These are phyloP conservation scores for Sphecodes monilicornis DNA, from an alignment of 2,888 invertebrate genomes.

Conservation along the genomic window DNA sequence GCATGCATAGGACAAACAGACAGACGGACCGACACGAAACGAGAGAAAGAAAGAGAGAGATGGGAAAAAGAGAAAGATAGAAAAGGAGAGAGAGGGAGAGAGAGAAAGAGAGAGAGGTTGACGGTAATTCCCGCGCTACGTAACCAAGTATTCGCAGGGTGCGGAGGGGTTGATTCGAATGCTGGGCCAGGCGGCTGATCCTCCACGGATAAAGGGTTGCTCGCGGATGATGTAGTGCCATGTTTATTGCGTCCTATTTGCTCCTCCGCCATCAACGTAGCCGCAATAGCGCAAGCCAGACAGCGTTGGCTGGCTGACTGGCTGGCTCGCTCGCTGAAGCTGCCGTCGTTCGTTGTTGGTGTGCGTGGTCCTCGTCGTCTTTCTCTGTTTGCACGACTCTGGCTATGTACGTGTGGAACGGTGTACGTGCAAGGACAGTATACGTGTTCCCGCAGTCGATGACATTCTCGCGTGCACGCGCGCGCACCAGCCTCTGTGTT, in stretches of 20 bases:
- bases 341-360: not conserved
- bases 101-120: not conserved
- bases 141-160: conserved; percentile 63
- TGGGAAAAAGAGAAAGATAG: not conserved
- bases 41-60: not conserved
- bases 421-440: not conserved
- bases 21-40: not conserved
- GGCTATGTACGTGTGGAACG: not conserved
- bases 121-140: conserved; percentile 44
- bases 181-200: conserved; percentile 59
- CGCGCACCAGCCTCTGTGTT: conserved; percentile 37
- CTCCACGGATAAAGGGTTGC: conserved; percentile 77
- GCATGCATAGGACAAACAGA: conserved; percentile 6
- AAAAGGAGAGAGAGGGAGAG: not conserved
- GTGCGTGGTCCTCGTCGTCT: not conserved
- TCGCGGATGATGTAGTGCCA: conserved; percentile 78
- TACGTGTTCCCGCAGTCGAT: conserved; percentile 8
- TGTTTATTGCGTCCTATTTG: conserved; percentile 80
- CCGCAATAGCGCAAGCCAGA: conserved; percentile 69
- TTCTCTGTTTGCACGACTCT: not conserved
- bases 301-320: conserved; percentile 23
- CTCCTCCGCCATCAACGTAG: conserved; percentile 70
- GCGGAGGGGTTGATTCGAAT: conserved; percentile 47
- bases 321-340: not conserved
- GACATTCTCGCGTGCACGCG: not conserved